Base-by-base conservation (phyloP, 2,888 invertebrate species). In the Desoria tigrina region DNA sequence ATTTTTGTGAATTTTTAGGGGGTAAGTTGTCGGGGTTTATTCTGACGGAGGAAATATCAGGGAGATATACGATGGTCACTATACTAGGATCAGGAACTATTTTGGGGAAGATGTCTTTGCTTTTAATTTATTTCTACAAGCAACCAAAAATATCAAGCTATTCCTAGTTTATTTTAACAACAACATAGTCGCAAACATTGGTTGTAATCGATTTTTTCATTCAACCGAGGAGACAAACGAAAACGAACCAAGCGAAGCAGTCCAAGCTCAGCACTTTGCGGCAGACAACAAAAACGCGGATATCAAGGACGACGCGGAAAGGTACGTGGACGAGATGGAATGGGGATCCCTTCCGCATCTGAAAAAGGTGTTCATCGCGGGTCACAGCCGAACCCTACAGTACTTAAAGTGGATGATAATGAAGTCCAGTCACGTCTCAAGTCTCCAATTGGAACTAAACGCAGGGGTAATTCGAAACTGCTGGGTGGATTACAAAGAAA, bases 401-500 rank as follows among this genome's bases (percentile, higher is more conserved):
- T 28, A 55, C 28, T 14, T 55, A n/a, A 24, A 26, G 14, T 6
- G 27, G n/a, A 28, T 55, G 55, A 3, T 55, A 2, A 32, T 14
- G 3, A 14, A 32, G n/a, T 24, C 37, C 16, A 3, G 9, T 18
- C 16, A 16, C 3, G 6, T 55, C 14, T 18, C 11, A 3, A 16
- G 4, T 32, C 18, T 55, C 4, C 21, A 55, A 21, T 4, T 55
- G 18, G 55, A 55, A 18, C 16, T 55, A 18, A 32, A n/a, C 27
- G 37, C 28, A 27, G 55, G 55, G 28, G 18, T 55, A 6, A 27
- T 55, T n/a, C 4, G 21, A 32, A 55, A 55, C 27, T 55, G 32
- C 23, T 55, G 55, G 55, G 9, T 55, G 14, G n/a, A 16, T 4
- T 55, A 32, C 26, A 26, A 55, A 55, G 7, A 4, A 9, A 27